Conservation (phyloP, 2,113 vertebrate genomes). For the Hyperopisus bebe region DNA sequence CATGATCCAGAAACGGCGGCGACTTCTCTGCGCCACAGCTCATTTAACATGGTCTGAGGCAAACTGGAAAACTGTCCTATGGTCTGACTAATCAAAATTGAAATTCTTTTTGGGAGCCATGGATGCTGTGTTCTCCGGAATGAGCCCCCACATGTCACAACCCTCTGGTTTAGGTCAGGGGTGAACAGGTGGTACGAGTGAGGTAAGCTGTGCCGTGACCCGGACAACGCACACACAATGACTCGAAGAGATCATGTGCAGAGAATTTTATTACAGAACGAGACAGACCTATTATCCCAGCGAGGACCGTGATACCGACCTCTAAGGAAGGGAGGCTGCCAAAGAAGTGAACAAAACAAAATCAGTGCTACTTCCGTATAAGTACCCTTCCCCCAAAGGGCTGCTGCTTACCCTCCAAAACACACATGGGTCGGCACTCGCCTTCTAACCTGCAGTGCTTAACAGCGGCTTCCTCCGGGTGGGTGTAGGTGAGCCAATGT, state of each 20-base stretch:
- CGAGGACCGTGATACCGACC: neutral
- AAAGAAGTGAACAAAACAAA: neutral
- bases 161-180: neutral
- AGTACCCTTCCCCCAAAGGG: neutral
- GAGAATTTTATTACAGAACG: neutral
- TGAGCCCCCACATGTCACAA: neutral
- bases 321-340: neutral
- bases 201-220: neutral
- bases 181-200: neutral
- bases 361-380: neutral
- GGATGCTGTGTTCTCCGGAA: neutral
- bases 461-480: neutral
- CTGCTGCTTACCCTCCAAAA: neutral
- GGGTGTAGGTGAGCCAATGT: neutral
- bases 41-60: neutral
- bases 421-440: neutral
- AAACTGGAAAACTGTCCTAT: neutral
- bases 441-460: neutral
- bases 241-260: neutral
- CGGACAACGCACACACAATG: neutral
- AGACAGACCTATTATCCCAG: neutral
- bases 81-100: neutral
- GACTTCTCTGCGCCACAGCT: neutral
- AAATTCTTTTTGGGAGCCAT: neutral
- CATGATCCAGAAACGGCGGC: neutral